phyloP scores from a whole-genome alignment of 2,113 vertebrate genomes.

The Leucosticte australis region DNA sequence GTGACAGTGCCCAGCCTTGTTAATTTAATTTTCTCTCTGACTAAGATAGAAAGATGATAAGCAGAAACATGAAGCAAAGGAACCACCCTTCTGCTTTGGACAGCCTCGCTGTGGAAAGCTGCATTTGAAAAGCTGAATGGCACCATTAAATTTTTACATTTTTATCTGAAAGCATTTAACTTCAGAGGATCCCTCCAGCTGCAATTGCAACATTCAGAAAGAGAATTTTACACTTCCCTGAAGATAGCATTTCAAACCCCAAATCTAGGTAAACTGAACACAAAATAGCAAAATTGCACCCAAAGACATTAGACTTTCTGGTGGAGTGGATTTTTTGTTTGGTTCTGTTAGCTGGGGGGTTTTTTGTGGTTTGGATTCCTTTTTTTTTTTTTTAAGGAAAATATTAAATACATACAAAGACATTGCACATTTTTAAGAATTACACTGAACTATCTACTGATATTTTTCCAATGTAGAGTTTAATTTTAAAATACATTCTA shows the following conservation, averaged over 20 bases:
- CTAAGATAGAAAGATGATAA: neutral
- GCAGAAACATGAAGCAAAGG: neutral
- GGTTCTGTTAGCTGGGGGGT: neutral
- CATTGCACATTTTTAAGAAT: neutral
- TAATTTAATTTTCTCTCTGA: neutral
- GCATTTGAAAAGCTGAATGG: neutral
- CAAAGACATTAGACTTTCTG: neutral
- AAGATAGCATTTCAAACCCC: neutral
- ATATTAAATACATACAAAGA: neutral
- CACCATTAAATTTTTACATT: neutral
- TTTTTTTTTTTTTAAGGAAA: neutral
- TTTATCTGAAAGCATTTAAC: neutral
- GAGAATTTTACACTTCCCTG: neutral
- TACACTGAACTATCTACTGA: neutral
- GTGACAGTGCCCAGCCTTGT: neutral
- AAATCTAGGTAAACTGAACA: neutral
- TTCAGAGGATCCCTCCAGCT: neutral
- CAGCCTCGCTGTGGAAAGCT: neutral
- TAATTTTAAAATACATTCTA: neutral
- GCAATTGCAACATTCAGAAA: neutral
- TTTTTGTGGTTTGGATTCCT: neutral
- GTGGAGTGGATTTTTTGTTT: neutral
- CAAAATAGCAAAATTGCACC: neutral
- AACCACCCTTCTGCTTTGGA: neutral
- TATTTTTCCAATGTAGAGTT: neutral